These are phyloP conservation scores for Tragelaphus strepsiceros DNA, from an alignment of 2,113 vertebrate species.

Conservation along the genomic window DNA sequence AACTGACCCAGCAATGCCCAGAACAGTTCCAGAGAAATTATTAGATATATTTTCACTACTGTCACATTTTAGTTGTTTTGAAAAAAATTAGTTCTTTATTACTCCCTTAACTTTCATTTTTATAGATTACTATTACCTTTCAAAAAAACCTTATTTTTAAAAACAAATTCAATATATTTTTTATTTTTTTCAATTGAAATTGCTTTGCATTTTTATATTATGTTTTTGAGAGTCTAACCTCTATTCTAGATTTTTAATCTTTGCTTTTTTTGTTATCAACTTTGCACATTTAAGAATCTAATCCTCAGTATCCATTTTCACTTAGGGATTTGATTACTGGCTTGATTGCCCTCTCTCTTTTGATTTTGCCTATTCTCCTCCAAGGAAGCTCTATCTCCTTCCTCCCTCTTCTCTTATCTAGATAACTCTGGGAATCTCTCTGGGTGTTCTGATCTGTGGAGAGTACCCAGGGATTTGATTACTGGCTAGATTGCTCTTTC, in stretches of 20 bases:
- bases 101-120: not conserved
- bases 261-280: not conserved
- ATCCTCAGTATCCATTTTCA: not conserved
- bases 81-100: not conserved
- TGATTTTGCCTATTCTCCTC: not conserved
- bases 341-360: not conserved
- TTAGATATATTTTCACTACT: not conserved
- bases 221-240: not conserved
- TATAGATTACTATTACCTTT: not conserved
- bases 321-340: not conserved
- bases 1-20: not conserved
- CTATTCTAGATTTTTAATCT: not conserved
- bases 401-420: not conserved
- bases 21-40: not conserved
- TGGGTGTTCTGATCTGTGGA: not conserved
- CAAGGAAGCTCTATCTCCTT: not conserved
- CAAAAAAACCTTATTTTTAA: not conserved
- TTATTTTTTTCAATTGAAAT: not conserved
- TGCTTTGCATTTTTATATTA: not conserved
- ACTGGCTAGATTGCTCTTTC: not conserved
- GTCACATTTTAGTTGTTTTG: not conserved
- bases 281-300: not conserved
- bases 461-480: not conserved
- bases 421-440: not conserved
- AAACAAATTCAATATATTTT: not conserved